These are phyloP conservation scores for Furcula furcula DNA, from an alignment of 2,888 invertebrate genomes.

Conservation along the genomic window DNA sequence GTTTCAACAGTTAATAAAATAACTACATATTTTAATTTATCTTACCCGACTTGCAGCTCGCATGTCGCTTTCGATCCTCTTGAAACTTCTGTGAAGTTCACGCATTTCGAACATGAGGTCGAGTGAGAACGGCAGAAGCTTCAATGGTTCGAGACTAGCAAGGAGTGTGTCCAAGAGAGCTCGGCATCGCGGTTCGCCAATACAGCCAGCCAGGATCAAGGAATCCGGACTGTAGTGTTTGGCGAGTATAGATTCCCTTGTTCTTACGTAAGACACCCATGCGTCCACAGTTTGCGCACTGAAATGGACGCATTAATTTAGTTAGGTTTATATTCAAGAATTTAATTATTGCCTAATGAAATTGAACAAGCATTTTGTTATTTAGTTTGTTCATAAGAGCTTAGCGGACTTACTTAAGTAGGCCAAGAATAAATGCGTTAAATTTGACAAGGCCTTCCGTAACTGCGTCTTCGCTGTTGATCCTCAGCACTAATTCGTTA, in stretches of 20 bases:
- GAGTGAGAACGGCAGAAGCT: conserved; percentile 89
- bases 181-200: conserved; percentile 79
- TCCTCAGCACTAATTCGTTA: conserved; percentile 90
- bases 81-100: conserved; percentile 88
- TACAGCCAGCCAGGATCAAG: conserved; percentile 85
- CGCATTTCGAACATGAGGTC: conserved; percentile 91
- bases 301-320: conserved; percentile 21
- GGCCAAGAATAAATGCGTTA: conserved; percentile 93
- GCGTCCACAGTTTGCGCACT: conserved; percentile 94
- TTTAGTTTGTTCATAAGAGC: too few species aligned
- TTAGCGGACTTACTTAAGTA: conserved; percentile 86
- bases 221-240: conserved; percentile 91
- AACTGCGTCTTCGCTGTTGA: conserved; percentile 91
- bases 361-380: too few species aligned
- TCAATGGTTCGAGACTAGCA: conserved; percentile 89
- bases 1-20: conserved; percentile 18
- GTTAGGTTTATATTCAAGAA: too few species aligned
- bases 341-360: too few species aligned
- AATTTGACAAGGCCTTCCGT: conserved; percentile 93
- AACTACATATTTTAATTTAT: conserved; percentile 15
- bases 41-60: conserved; percentile 76
- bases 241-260: conserved; percentile 89
- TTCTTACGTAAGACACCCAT: conserved; percentile 93
- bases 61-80: conserved; percentile 83
- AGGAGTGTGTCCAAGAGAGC: conserved; percentile 88